Percentiles rank a stretch among this genome's conserved stretches.
These are phyloP conservation scores for Prochilodus magdalenae DNA, from an alignment of 2,113 vertebrate species.

Conservation along the genomic window DNA sequence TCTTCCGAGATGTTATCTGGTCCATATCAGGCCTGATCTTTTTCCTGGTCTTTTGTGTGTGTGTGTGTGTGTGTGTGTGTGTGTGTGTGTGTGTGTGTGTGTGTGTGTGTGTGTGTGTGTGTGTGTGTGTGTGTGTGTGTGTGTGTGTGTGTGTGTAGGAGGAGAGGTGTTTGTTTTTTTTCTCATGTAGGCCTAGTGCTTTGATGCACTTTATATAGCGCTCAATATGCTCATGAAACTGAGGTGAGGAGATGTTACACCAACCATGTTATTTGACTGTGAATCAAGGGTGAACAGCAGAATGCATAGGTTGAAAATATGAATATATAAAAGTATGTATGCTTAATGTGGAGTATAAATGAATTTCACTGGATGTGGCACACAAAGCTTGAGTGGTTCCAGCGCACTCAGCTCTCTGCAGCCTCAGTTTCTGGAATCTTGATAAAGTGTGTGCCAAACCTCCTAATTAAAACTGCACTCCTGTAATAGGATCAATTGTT, in stretches of 20 bases:
- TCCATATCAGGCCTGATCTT: slow-evolving; percentile 52
- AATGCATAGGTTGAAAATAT: background rate
- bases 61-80: slow-evolving; percentile 36
- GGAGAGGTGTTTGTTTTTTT: too few relatives aligned
- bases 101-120: too few relatives aligned
- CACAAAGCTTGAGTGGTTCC: slow-evolving; percentile 33
- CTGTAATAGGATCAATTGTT: slow-evolving; percentile 78
- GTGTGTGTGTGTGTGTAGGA: too few relatives aligned
- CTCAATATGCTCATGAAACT: too few relatives aligned
- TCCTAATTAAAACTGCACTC: slow-evolving; percentile 76
- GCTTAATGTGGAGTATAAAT: background rate
- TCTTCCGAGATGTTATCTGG: slow-evolving; percentile 57
- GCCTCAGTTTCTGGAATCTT: slow-evolving; percentile 74
- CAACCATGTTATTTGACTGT: background rate
- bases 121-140: too few relatives aligned
- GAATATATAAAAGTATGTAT: background rate
- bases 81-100: too few relatives aligned
- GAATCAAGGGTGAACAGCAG: background rate
- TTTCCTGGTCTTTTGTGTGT: slow-evolving; percentile 36
- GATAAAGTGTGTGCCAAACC: slow-evolving; percentile 69
- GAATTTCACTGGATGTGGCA: background rate
- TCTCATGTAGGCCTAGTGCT: too few relatives aligned
- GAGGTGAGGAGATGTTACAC: background rate
- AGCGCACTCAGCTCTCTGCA: slow-evolving; percentile 59
- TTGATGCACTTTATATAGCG: too few relatives aligned